Percentiles rank a stretch among this genome's conserved stretches.
phyloP scores from a whole-genome alignment of 2,888 invertebrate genomes.

The Hecatera dysodea region DNA sequence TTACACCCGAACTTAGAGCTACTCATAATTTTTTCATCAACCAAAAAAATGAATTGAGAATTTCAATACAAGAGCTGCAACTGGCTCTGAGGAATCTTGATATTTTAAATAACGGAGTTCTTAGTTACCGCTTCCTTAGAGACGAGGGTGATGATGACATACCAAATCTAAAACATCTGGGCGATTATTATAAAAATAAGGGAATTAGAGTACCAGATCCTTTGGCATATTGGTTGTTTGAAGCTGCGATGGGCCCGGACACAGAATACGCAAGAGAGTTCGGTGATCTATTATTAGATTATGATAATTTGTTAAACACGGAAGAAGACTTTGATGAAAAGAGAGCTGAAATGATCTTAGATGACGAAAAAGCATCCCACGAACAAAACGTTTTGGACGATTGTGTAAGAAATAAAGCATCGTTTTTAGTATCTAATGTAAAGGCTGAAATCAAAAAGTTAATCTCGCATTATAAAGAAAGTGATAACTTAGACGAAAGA shows the following conservation, averaged over 20 bases:
- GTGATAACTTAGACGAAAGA: conserved; percentile 8
- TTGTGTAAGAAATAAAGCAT: conserved; percentile 43
- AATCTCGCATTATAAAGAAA: conserved; percentile 51
- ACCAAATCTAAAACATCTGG: conserved; percentile 64
- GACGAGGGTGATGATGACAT: conserved; percentile 41
- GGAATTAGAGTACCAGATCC: conserved; percentile 62
- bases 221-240: conserved; percentile 79
- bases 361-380: conserved; percentile 69
- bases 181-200: conserved; percentile 60
- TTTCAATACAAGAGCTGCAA: conserved; percentile 67
- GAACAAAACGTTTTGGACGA: conserved; percentile 35
- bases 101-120: conserved; percentile 73
- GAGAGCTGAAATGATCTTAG: conserved; percentile 70
- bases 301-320: conserved; percentile 41
- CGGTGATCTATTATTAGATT: conserved; percentile 57
- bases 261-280: conserved; percentile 56
- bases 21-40: conserved; percentile 66
- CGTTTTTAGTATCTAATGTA: conserved; percentile 69
- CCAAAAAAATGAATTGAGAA: conserved; percentile 69
- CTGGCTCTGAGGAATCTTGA: conserved; percentile 70
- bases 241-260: conserved; percentile 48
- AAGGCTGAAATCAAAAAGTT: conserved; percentile 63
- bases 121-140: conserved; percentile 64
- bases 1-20: conserved; percentile 11
- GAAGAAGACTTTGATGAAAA: conserved; percentile 66